Percentiles rank a stretch among this genome's conserved stretches.
Conservation (phyloP, 2,113 vertebrate genomes). For the Ameiurus melas region DNA sequence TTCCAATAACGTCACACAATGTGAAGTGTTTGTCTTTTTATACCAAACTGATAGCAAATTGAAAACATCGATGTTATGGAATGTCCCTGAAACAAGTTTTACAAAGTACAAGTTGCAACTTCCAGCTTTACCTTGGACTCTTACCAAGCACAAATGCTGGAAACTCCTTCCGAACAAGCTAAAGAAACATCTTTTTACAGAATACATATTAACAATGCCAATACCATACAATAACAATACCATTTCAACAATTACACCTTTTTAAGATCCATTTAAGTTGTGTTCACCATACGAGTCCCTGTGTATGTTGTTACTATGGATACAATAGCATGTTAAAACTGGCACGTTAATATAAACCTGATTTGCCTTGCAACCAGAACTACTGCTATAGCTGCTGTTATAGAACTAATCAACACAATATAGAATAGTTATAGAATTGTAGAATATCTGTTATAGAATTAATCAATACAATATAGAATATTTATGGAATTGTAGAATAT, state of each 20-base stretch:
- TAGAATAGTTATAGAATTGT: too few relatives aligned
- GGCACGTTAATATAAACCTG: too few relatives aligned
- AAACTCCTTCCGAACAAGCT: background rate
- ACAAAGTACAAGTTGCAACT: background rate
- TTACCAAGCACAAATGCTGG: background rate
- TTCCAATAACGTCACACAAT: background rate
- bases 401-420: too few relatives aligned
- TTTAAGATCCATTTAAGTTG: background rate
- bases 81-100: background rate
- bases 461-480: too few relatives aligned
- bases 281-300: background rate
- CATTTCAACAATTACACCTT: background rate
- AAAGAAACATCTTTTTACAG: background rate
- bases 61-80: background rate
- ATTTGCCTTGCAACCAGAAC: background rate
- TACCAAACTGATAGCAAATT: background rate
- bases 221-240: background rate
- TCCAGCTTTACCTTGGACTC: background rate
- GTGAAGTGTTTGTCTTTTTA: background rate
- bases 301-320: too few relatives aligned
- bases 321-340: too few relatives aligned
- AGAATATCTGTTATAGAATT: too few relatives aligned
- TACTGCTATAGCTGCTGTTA: background rate
- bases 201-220: background rate
- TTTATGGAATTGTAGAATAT: too few relatives aligned